A percentile compares a stretch with the other conserved stretches of the same genome.
Evolutionary conservation across 1,140 invertebrate genomes (phyloP).

Genomic region (Anastrepha ludens): DNA sequence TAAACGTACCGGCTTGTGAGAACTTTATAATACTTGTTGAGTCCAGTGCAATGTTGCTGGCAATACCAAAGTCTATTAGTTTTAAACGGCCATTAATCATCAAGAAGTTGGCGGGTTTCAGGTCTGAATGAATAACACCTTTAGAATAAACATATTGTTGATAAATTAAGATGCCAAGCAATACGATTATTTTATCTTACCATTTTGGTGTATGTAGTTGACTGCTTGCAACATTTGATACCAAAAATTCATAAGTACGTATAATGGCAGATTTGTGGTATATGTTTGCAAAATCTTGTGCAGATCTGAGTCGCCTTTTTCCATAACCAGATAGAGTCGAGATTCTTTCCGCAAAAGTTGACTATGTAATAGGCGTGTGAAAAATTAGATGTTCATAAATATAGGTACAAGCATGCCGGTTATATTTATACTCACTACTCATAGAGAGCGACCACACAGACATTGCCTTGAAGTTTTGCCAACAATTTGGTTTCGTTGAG

Average conservation of each 20-base stretch:
- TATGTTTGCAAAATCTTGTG: conserved; percentile 83
- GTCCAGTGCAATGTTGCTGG: conserved; percentile 91
- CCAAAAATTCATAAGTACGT: conserved; percentile 93
- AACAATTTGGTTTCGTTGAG: conserved; percentile 93
- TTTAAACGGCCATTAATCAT: conserved; percentile 91
- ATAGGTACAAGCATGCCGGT: neutral
- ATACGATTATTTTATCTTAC: conserved; percentile 65
- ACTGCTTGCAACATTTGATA: conserved; percentile 95
- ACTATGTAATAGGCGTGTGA: conserved; percentile 61
- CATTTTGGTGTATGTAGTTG: conserved; percentile 89
- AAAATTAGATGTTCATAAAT: neutral
- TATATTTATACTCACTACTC: conserved; percentile 85
- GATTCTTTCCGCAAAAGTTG: conserved; percentile 78
- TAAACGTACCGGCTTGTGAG: conserved; percentile 89
- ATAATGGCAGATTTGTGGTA: conserved; percentile 78
- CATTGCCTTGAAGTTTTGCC: conserved; percentile 87
- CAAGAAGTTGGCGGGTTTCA: conserved; percentile 98
- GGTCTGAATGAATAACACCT: conserved; percentile 95
- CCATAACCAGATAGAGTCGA: conserved; percentile 91
- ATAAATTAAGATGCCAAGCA: neutral
- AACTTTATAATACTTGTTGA: conserved; percentile 92
- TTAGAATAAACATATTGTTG: neutral
- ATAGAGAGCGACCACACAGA: conserved; percentile 88
- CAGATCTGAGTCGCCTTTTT: conserved; percentile 94
- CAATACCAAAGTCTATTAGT: conserved; percentile 98